These are phyloP conservation scores for Sterna hirundo DNA, from an alignment of 2,113 vertebrate genomes.

Conservation along the genomic window DNA sequence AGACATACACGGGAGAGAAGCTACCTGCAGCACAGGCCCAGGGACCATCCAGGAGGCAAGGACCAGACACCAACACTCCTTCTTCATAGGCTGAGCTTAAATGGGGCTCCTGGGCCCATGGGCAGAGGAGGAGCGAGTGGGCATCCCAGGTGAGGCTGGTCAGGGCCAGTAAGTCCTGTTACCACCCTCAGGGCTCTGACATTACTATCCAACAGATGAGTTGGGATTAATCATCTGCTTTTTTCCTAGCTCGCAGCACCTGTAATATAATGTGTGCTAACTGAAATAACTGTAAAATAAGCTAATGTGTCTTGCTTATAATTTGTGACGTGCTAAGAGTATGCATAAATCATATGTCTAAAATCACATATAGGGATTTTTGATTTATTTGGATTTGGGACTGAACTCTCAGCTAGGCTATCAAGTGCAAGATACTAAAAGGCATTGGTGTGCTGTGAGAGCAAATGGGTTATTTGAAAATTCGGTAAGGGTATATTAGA, in stretches of 20 bases:
- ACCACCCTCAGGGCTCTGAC: neutral
- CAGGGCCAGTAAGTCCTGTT: neutral
- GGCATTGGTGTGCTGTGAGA: accelerated
- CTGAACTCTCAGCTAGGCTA: neutral
- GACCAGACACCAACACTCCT: too few relatives aligned
- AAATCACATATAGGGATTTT: neutral
- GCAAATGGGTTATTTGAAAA: neutral
- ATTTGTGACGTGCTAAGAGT: neutral
- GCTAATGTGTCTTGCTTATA: neutral
- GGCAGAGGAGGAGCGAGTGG: neutral
- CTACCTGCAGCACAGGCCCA: accelerated
- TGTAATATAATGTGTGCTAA: neutral
- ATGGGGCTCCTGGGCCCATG: neutral
- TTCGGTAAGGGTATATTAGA: neutral
- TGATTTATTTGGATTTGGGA: neutral
- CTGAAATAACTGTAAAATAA: neutral
- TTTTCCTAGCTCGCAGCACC: neutral
- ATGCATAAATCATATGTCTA: neutral
- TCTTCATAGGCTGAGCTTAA: neutral
- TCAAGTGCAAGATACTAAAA: neutral
- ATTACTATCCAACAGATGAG: neutral
- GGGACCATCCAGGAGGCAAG: neutral
- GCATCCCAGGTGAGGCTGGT: neutral
- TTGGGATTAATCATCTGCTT: neutral
- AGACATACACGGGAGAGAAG: accelerated